These are phyloP conservation scores for Ophiodon elongatus DNA, from an alignment of 2,113 vertebrate species.

Conservation along the genomic window DNA sequence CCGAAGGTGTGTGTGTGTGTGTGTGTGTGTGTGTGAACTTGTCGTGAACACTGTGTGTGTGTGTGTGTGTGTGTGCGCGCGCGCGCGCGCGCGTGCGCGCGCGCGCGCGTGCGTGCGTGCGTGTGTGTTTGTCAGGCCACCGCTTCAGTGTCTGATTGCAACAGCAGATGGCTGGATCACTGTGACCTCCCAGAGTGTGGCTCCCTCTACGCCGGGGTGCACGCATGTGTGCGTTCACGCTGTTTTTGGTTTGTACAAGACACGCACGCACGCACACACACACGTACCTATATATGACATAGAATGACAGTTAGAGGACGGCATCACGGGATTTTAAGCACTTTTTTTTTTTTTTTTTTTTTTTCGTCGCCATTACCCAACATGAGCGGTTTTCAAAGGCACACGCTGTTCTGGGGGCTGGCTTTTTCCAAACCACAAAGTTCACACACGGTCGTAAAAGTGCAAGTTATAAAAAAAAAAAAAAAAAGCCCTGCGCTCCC, in stretches of 20 bases:
- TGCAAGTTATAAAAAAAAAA: slow-evolving; percentile 58
- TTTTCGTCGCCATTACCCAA: slow-evolving; percentile 17
- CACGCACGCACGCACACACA: slow-evolving; percentile 28
- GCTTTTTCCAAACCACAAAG: slow-evolving; percentile 67
- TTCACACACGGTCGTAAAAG: slow-evolving; percentile 76
- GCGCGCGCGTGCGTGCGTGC: slow-evolving; percentile 18
- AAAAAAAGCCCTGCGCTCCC: slow-evolving; percentile 47
- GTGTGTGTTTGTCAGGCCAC: slow-evolving; percentile 46
- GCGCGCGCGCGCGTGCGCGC: too few species aligned
- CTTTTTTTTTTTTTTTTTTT: background rate
- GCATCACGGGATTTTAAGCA: slow-evolving; percentile 32
- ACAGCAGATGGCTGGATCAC: slow-evolving; percentile 82
- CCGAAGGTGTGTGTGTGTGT: slow-evolving; percentile 28
- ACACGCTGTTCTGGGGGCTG: slow-evolving; percentile 63
- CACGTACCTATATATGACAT: slow-evolving; percentile 22
- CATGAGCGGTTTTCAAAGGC: slow-evolving; percentile 53
- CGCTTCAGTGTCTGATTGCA: slow-evolving; percentile 76
- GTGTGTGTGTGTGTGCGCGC: slow-evolving; percentile 23
- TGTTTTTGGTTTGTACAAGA: slow-evolving; percentile 51
- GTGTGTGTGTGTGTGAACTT: slow-evolving; percentile 30
- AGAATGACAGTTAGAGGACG: slow-evolving; percentile 41
- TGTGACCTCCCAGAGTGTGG: slow-evolving; percentile 77
- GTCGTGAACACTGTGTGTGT: slow-evolving; percentile 8
- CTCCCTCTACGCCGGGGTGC: slow-evolving; percentile 47
- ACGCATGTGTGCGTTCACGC: slow-evolving; percentile 16